Conservation (phyloP, 2,797 vertebrate species). For the Clarias pachynema region DNA sequence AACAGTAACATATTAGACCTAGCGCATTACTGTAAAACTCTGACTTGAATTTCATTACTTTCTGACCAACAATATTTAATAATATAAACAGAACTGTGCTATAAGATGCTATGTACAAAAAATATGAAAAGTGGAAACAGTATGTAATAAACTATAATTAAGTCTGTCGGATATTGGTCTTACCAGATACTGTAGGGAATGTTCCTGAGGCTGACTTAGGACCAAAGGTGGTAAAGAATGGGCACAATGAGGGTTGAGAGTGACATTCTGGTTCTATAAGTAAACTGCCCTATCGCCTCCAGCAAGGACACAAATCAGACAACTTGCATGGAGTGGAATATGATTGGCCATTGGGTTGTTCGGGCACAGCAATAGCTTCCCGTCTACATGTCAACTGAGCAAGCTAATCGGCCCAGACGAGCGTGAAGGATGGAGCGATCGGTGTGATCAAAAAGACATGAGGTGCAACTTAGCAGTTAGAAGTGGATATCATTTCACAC, state of each 20-base stretch:
- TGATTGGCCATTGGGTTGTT: conserved; percentile 45
- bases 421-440: conserved; percentile 82
- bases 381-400: conserved; percentile 45
- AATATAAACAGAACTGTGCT: background rate
- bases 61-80: background rate
- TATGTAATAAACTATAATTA: background rate
- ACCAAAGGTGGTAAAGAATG: conserved; percentile 64
- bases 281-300: conserved; percentile 70
- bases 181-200: conserved; percentile 62
- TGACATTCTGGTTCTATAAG: conserved; percentile 59
- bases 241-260: conserved; percentile 60
- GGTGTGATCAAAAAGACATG: conserved; percentile 62
- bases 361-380: conserved; percentile 37
- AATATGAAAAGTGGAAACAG: background rate
- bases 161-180: conserved; percentile 41
- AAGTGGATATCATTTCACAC: conserved; percentile 41
- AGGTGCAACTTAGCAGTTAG: conserved; percentile 48
- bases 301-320: conserved; percentile 79
- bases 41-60: background rate
- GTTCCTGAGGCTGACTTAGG: conserved; percentile 61
- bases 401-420: conserved; percentile 84
- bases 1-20: background rate
- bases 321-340: background rate
- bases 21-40: background rate
- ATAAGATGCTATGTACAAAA: background rate